Percentiles rank a stretch among this genome's conserved stretches.
These are phyloP conservation scores for Endomychus coccineus DNA, from an alignment of 2,888 invertebrate genomes.

Conservation along the genomic window DNA sequence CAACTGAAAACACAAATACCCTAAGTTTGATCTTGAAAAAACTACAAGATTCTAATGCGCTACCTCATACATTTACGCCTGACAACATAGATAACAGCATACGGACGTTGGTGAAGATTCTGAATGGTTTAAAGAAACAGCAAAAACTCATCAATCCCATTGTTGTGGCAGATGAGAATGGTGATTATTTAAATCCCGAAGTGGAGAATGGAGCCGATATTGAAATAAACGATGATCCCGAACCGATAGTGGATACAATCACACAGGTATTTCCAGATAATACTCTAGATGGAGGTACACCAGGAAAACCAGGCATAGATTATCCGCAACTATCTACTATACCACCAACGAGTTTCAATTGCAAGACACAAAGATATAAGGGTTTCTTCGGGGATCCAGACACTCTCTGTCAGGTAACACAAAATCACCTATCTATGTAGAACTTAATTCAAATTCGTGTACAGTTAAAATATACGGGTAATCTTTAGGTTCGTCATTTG, in stretches of 20 bases:
- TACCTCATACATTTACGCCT: constrained; percentile 67
- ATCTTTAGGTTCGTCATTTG: too few relatives aligned
- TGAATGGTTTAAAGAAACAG: constrained; percentile 58
- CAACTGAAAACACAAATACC: constrained; percentile 31
- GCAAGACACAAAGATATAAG: constrained; percentile 79
- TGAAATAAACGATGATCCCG: constrained; percentile 26
- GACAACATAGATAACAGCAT: constrained; percentile 76
- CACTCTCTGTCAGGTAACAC: constrained; percentile 74
- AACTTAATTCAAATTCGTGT: too few relatives aligned
- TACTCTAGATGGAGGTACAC: constrained; percentile 53
- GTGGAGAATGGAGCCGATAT: constrained; percentile 35
- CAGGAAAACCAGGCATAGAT: constrained; percentile 67
- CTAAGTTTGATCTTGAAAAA: constrained; percentile 60
- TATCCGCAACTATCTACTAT: constrained; percentile 72
- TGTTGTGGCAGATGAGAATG: constrained; percentile 37
- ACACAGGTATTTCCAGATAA: constrained; percentile 42
- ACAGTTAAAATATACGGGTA: too few relatives aligned
- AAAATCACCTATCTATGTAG: too few relatives aligned
- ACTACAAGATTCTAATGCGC: constrained; percentile 64
- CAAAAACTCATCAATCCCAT: constrained; percentile 39
- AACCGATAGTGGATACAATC: constrained; percentile 29
- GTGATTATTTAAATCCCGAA: constrained; percentile 28
- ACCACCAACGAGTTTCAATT: constrained; percentile 70
- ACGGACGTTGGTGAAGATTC: constrained; percentile 65
- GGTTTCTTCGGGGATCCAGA: constrained; percentile 87